A percentile compares a stretch with the other conserved stretches of the same genome.
Conservation (phyloP, 2,888 invertebrate genomes). For the Epinotia ramella region DNA sequence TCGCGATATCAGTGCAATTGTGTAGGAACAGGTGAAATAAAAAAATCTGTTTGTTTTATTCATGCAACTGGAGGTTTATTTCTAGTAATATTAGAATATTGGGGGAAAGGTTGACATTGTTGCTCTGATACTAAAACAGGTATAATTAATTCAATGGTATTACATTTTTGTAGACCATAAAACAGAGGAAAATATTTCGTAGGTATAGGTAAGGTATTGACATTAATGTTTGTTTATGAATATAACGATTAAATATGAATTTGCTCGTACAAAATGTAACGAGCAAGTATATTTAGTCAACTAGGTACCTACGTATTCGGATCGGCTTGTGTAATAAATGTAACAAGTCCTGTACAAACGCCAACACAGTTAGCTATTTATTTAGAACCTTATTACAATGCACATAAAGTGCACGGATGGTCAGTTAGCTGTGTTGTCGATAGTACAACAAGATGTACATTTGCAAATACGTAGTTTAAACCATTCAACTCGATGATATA, state of each 20-base stretch:
- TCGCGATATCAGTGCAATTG: neutral
- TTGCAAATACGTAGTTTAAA: neutral
- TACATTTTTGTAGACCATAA: neutral
- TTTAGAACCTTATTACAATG: no score
- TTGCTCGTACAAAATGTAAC: neutral
- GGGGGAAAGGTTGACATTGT: neutral
- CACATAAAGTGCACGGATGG: no score
- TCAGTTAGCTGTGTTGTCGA: no score
- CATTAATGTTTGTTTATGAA: neutral
- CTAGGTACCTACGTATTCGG: neutral
- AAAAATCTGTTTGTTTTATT: constrained; percentile 30
- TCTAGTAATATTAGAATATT: constrained; percentile 23
- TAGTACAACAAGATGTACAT: neutral
- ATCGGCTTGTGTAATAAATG: neutral
- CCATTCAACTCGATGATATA: neutral
- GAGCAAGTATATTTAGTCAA: neutral
- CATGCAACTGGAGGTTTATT: constrained; percentile 37
- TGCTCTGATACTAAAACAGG: neutral
- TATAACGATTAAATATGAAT: neutral
- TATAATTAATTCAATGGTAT: neutral
- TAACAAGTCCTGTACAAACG: no score
- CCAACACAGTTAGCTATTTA: no score
- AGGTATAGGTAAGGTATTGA: neutral
- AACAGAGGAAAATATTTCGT: neutral
- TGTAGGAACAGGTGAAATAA: constrained; percentile 28